Base-by-base conservation (phyloP, 2,888 invertebrate genomes). In the Steinernema carpocapsae region DNA sequence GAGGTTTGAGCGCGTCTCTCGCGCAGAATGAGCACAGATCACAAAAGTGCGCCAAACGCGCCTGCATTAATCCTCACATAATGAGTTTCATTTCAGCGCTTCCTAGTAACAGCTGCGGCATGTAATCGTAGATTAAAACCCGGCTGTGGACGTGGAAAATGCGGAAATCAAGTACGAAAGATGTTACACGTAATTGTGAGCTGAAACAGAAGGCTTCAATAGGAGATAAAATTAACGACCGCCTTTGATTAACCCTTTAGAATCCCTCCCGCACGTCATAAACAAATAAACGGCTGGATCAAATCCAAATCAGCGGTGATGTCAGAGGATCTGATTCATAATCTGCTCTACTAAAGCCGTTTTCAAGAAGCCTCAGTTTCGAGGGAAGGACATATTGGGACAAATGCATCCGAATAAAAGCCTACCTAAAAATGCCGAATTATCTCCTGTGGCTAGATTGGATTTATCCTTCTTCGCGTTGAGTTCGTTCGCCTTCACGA, bases 71-170 rank as follows among this genome's bases (percentile, higher is more conserved):
- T 64, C 32, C 52, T 10, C 52, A 22, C 22, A 22, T 52, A 52
- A 52, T 32, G 29, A 64, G 64, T 64, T 64, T 32, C 64, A 32
- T 32, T 64, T 64, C 64, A 32, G 26, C 37, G n/a, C n/a, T 56
- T 56, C 56, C 56, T 56, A 26, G 56, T 10, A 64, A 22, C 64
- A 32, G 24, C 52, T 37, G 52, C 12, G 7, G 32, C 24, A 17
- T 12, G 64, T 32, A 32, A 37, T 26, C 14, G 32, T 14, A 17
- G 32, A 32, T 64, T 64, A 64, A 37, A 29, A 64, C 17, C 64
- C 52, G 52, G 22, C 19, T 52, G 4, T 14, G 48, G 3, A 14
- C 24, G 22, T 22, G 19, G 24, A 19, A 24, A 52, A 52, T 10
- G 24, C 19, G 19, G 48, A 48, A 52, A 52, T 52, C 52, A 24